Base-by-base conservation (phyloP, 2,888 invertebrate species). In the Marronus borbonicus region DNA sequence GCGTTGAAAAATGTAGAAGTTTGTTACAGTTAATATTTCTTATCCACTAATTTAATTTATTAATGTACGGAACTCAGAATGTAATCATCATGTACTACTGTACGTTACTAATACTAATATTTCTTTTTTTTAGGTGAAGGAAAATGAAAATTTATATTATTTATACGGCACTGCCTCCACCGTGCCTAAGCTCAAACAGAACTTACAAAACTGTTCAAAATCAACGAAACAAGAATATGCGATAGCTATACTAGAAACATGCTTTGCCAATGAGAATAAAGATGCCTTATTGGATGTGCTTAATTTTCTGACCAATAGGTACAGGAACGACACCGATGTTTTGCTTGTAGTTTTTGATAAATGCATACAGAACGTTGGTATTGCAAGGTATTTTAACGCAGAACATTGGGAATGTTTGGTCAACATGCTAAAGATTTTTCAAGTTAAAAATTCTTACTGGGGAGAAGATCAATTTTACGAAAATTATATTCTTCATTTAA, bases 251-350 rank as follows among this genome's bases (percentile, higher is more conserved):
- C 10, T 60, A 24, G n/a, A 74, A 12, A 74, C 72, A 17, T 74
- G 72, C 28, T 20, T 20, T 39, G 60, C 44, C 12, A 78, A 62
- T 31, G 24, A 76, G 1, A 76, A 76, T 24, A 49, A 78, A 10
- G 8, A 8, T 12, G 31, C 60, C 5, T n/a, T 75, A 28, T 17
- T 76, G n/a, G 69, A 78, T 8, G 31, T 76, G 1, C 49, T 76
- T n/a, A 7, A 39, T 14, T 76, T 60, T 50, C 4, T 76, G 3
- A 36, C 17, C n/a, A 36, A 36, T 4, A 7, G 76, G 14, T 66
- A 76, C 44, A 78, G 52, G 39, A 78, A 78, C 50, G 78, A 78
- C 14, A 24, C 24, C 44, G 50, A 12, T 50, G 24, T 69, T 12
- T 20, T 76, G 12, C 24, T 49, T 4, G 20, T 28, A 10, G 31